Percentiles rank a stretch among this genome's conserved stretches.
Conservation (phyloP, 2,888 invertebrate genomes). For the Orthonychiurus folsomi region DNA sequence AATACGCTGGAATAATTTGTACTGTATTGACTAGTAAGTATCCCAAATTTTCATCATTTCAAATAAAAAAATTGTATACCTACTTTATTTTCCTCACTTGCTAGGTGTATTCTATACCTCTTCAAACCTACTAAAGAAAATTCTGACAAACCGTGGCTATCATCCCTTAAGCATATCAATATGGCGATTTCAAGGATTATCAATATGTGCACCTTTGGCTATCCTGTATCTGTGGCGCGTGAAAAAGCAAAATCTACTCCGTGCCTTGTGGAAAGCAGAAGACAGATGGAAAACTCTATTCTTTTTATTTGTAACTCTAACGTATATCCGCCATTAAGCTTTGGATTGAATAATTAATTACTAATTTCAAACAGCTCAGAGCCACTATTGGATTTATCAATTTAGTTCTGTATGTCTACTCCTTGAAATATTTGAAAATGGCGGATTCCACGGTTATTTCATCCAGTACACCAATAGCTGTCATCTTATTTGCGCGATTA, state of each 20-base stretch:
- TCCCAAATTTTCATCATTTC: no score
- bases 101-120: neutral
- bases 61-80: neutral
- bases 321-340: no score
- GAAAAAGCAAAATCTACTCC: neutral
- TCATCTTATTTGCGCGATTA: slow-evolving; percentile 13
- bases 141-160: neutral
- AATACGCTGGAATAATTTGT: neutral
- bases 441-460: slow-evolving; percentile 30
- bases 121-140: neutral
- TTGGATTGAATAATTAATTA: neutral
- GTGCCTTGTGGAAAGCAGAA: neutral
- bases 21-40: neutral
- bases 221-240: neutral
- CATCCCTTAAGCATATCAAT: neutral
- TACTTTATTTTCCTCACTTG: neutral
- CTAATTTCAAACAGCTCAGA: neutral
- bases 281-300: neutral
- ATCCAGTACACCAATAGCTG: slow-evolving; percentile 26
- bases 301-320: neutral
- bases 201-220: no score
- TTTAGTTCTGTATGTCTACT: slow-evolving; percentile 21
- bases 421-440: slow-evolving; percentile 20
- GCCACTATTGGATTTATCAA: neutral
- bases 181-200: neutral